Evolutionary conservation across 30 jellyfish, hydroid and myxozoan genomes (phyloP), one percentile per base, ranked within the genome.

Genomic region (Hydractinia symbiolongicarpus): DNA sequence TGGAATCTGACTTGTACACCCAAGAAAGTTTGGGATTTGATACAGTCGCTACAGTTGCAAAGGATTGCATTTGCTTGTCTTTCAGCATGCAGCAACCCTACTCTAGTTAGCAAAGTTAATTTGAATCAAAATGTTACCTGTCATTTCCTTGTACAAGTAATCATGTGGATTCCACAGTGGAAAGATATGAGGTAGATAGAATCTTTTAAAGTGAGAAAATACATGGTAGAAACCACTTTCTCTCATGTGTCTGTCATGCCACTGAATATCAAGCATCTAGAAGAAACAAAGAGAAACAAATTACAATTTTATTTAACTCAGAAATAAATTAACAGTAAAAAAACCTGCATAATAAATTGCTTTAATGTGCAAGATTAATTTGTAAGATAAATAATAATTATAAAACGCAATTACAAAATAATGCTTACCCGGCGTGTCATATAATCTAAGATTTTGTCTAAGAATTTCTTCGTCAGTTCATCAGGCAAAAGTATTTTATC

Each of bases 221-320:
- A 91, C 50, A 61, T 83, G 84, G 74, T 60, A 91, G 78, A 91
- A 91, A 14, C 96, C 98, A 79, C 96, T 86, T 61, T 87, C 95
- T 1, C 96, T 88, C 98, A 91, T 91, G 53, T 87, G 88, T 2
- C 19, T 13, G 66, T 86, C 94, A 58, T 66, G 79, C 98, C 98
- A 91, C 17, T 83, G 83, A 17, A 86, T 85, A 71, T 91, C 98
- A 78, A 86, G 62, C 98, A 91, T 91, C 98, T 91, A 79, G 4
- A 71, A 72, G 40, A 20, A 66, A 66, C 73, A 7, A 6, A 75
- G 9, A 5, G 40, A 16, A 15, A 15, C 50, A 13, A 30, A 30
- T 30, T 30, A 30, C 44, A 30, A 30, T 30, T 30, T 30, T 30
- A 30, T 64, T 7, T 64, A 5, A 50, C 9, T 62, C 9, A 62